Evolutionary conservation across 2,888 invertebrate genomes (phyloP), one percentile per base, ranked within the genome.

Genomic region (Calameuta filiformis): DNA sequence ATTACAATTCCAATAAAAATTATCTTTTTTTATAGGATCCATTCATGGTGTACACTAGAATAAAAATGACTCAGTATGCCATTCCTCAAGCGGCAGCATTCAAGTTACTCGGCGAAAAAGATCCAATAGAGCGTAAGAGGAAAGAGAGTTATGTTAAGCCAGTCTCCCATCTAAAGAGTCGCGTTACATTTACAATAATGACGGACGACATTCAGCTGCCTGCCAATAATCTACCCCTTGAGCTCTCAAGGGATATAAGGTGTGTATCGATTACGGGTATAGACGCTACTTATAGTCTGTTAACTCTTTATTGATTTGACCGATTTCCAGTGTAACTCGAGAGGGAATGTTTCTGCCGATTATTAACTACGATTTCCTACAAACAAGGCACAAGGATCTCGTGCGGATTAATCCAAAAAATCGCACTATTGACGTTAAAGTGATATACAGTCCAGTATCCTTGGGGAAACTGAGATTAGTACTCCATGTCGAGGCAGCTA

Each of bases 281-380:
- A 56, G 23, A 23, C 56, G 9, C 23, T 56, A 56, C 56, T 56
- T 56, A 56, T 56, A 56, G 56, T 56, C 23, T 9, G 56, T 15
- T 23, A 56, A 56, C 9, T 23, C 40, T 56, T 56, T 56, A 56
- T 56, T 56, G 56, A 56, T 56, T 56, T 23, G 23, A 23, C 23
- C 56, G 56, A 56, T 56, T 56, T 56, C 86, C 90, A 94, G 95
- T 82, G 89, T 96, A 37, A 94, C 94, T 86, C 91, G 92, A 77
- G 93, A 93, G 74, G 91, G 92, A 23, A 94, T 94, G 89, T 97
- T 97, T 89, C 92, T 98, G 80, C 98, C 98, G 34, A 95, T 98
- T 81, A 92, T 98, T 11, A 95, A 95, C 85, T 94, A 96, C 82
- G 97, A 98, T 92, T 95, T 96, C 82, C 93, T 98, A 75, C 96